Conservation (phyloP, 1,140 invertebrate species). For the Sipha flava region DNA sequence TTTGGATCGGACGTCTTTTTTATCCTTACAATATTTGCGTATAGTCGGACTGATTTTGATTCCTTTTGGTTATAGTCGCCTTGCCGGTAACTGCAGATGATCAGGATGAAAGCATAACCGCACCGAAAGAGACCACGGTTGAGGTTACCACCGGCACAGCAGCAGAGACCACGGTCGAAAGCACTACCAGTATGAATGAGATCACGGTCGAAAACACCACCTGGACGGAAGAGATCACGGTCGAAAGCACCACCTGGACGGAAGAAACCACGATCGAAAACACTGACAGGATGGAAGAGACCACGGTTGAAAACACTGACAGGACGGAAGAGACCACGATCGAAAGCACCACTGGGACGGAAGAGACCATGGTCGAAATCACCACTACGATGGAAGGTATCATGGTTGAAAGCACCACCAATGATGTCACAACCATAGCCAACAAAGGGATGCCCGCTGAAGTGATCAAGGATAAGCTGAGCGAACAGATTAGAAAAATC, state of each 20-base stretch:
- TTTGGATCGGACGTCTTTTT: too few relatives aligned
- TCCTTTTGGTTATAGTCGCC: background rate
- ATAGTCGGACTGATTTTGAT: too few relatives aligned
- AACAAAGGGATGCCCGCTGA: background rate
- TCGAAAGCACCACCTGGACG: background rate
- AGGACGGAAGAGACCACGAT: background rate
- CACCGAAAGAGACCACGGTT: background rate
- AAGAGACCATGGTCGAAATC: background rate
- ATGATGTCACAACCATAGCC: background rate
- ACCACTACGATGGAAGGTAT: too few relatives aligned
- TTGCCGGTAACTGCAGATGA: background rate
- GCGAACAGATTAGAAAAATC: conserved; percentile 54
- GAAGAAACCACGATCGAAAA: background rate
- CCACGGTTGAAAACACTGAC: background rate
- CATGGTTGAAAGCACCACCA: too few relatives aligned
- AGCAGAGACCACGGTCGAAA: background rate
- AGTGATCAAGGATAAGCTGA: conserved; percentile 34
- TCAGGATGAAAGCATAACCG: background rate
- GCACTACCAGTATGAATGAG: too few relatives aligned
- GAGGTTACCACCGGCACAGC: background rate
- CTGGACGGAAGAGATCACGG: background rate
- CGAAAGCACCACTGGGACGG: background rate
- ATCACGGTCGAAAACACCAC: background rate
- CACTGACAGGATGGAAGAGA: too few relatives aligned
- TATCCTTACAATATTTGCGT: too few relatives aligned